Percentiles rank a stretch among this genome's conserved stretches.
Conservation (phyloP, 2,797 vertebrate species). For the Eulemur rubriventer region DNA sequence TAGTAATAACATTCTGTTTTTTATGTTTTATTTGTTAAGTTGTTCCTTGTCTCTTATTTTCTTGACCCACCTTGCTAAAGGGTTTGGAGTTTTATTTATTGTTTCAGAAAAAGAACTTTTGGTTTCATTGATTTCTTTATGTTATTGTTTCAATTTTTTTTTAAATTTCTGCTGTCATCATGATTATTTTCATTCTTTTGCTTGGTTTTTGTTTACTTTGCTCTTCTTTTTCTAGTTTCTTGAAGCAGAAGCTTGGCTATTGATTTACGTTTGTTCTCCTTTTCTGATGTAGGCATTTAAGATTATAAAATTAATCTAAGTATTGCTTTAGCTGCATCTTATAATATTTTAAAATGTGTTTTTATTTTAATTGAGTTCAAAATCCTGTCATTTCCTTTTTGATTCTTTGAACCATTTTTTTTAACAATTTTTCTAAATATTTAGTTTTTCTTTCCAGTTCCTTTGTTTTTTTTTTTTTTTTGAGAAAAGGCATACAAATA, state of each 20-base stretch:
- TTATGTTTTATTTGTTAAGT: background rate
- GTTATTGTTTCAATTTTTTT: background rate
- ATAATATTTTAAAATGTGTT: background rate
- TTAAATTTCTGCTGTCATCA: background rate
- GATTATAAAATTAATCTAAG: background rate
- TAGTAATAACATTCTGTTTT: background rate
- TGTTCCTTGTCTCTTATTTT: background rate
- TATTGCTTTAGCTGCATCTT: background rate
- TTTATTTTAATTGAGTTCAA: background rate
- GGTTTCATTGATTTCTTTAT: background rate
- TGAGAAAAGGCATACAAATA: background rate
- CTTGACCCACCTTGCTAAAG: background rate
- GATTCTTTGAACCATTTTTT: background rate
- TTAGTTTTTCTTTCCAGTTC: background rate
- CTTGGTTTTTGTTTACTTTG: background rate
- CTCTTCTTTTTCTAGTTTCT: background rate
- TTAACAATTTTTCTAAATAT: background rate
- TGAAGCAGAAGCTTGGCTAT: background rate
- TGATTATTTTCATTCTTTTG: background rate
- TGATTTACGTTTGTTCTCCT: background rate
- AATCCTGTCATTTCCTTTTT: background rate
- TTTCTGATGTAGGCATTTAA: background rate
- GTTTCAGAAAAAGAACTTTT: background rate
- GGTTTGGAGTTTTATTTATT: background rate
- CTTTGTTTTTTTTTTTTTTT: background rate